Evolutionary conservation across 2,113 vertebrate genomes (phyloP), one percentile per base, ranked within the genome.

Genomic region (Macheiramphus alcinus): DNA sequence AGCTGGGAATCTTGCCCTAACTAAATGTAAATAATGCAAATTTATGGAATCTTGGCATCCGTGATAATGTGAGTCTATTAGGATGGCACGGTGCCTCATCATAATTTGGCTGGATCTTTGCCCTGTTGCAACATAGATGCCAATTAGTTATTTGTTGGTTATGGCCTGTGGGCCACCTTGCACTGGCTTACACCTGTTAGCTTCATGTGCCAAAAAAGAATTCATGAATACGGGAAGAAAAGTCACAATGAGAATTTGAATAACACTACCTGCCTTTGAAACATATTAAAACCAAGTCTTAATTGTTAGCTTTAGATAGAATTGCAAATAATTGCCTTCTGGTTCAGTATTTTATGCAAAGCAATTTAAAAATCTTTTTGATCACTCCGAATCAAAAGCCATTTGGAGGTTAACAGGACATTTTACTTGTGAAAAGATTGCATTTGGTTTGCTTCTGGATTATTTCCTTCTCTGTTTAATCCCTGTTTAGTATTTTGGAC

Each of bases 11-110:
- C 80, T 43, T 89, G 88, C 68, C 93, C 56, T 86, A 70, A 56
- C 72, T 91, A 62, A 89, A 93, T 84, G 88, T 92, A 84, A 94
- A 93, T 95, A 92, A 94, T 96, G 92, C 59, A 93, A 73, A 95
- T 94, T 62, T 94, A 47, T 90, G 82, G 88, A 40, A 88, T 83
- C 88, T 81, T 96, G 95, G 95, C 90, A 38, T 59, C 83, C 8
- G 3, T 47, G 61, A 63, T 59, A 81, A 72, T 67, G 76, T 52
- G 56, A 75, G 65, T 56, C 88, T 95, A 89, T 86, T 74, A 81
- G 80, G 80, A 94, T 92, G 94, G 96, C 94, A 72, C 15, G 0
- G 85, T n/a, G 83, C 92, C 95, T 92, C 22, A 0, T 95, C 92
- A 59, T 95, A 92, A 94, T 93, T 86, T 70, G 68, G 26, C 76